Percentiles rank a stretch among this genome's conserved stretches.
Conservation (phyloP, 1,140 invertebrate genomes). For the Callitettix versicolor region DNA sequence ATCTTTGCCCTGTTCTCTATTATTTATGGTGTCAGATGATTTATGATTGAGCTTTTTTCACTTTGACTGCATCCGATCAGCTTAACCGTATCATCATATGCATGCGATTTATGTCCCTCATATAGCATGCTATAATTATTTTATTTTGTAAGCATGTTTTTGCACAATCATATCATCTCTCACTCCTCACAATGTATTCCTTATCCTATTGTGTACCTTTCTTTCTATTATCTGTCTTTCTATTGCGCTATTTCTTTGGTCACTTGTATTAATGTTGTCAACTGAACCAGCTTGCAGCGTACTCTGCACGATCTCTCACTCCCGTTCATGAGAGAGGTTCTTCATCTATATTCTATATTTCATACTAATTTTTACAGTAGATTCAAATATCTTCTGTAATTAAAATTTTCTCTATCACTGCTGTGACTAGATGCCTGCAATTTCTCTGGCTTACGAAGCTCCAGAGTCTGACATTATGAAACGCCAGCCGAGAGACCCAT, state of each 20-base stretch:
- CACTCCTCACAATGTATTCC: not conserved
- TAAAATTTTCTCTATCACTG: conserved; percentile 12
- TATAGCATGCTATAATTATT: no score
- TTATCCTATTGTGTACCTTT: conserved; percentile 19
- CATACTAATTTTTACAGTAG: not conserved
- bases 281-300: not conserved
- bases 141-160: not conserved
- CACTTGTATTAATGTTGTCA: no score
- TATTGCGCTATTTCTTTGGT: not conserved
- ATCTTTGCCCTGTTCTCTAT: no score
- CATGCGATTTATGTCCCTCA: no score
- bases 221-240: conserved; percentile 21
- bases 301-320: not conserved
- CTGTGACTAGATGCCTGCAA: conserved; percentile 70
- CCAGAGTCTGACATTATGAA: conserved; percentile 97
- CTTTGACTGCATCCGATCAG: no score
- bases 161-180: conserved; percentile 14
- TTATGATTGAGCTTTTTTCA: no score
- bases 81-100: no score
- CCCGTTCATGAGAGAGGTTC: not conserved
- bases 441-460: conserved; percentile 92
- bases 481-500: conserved; percentile 84
- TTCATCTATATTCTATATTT: not conserved
- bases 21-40: no score
- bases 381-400: conserved; percentile 3